Evolutionary conservation across 2,888 invertebrate genomes (phyloP), one percentile per base, ranked within the genome.

Genomic region (Mimumesa dahlbomi): DNA sequence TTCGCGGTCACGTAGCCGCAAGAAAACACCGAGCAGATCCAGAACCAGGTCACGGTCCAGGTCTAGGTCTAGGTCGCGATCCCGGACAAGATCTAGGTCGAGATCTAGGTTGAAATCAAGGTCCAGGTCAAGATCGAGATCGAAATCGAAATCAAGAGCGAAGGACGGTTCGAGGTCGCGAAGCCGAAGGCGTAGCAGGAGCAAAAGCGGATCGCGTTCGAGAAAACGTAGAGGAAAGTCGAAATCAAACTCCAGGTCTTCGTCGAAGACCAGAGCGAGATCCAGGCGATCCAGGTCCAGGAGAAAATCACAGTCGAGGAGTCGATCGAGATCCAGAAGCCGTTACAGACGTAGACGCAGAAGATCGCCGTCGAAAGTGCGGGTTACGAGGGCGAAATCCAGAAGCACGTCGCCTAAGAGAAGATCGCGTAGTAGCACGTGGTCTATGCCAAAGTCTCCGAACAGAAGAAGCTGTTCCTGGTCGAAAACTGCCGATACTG

Each of bases 381-480:
- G 79, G 45, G 52, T 87, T 2, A 87, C 87, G 2, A 69, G 87
- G 9, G 87, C 87, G 0, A 85, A 74, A 40, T 87, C 87, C n/a
- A 77, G 84, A 3, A 75, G 65, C 0, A 45, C 18, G 0, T 77
- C 84, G 4, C 70, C 75, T 2, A 80, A 52, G 19, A 85, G 68
- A 65, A 83, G 88, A 36, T 88, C 88, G 0, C 86, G 92, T 0
- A 92, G 93, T 0, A 92, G 92, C 73, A 93, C 93, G 13, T 93
- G 93, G 93, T 93, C 93, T 0, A 84, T 92, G 48, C 92, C 92
- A 62, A 78, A 90, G 71, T 91, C 91, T 7, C 76, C 90, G 1
- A 63, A 81, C 40, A 69, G 82, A 38, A 74, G 87, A 22, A 88
- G 88, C 40, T 90, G 91, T 70, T 92, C 92, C 0, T 92, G 93